A percentile compares a stretch with the other conserved stretches of the same genome.
phyloP scores from a whole-genome alignment of 1,140 invertebrate genomes.

The Chrysomallon squamiferum region DNA sequence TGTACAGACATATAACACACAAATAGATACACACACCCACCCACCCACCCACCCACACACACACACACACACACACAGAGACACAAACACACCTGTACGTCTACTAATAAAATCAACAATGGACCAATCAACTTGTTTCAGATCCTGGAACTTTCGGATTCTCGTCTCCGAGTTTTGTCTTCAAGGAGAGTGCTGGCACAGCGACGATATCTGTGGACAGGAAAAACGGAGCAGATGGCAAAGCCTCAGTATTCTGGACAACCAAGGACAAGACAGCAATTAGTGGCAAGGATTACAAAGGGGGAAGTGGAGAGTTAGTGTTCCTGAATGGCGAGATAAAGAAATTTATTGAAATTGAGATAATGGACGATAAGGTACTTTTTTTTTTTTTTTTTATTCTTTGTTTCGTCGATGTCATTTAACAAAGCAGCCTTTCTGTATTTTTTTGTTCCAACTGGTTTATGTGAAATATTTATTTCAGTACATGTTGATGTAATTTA shows the following conservation, averaged over 20 bases:
- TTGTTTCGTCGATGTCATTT: no score
- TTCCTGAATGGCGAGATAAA: conserved; percentile 70
- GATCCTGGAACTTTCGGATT: conserved; percentile 72
- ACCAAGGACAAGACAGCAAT: conserved; percentile 71
- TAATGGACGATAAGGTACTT: conserved; percentile 69
- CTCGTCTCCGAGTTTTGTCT: conserved; percentile 69
- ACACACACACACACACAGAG: neutral
- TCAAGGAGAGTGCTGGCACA: conserved; percentile 70
- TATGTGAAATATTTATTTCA: no score
- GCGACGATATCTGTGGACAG: conserved; percentile 68
- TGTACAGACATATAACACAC: neutral
- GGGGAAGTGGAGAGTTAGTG: conserved; percentile 64
- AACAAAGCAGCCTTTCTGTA: no score
- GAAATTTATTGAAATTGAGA: conserved; percentile 69
- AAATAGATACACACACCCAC: neutral
- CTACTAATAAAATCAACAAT: no score
- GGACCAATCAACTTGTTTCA: no score
- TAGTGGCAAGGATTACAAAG: conserved; percentile 67
- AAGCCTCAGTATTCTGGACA: conserved; percentile 68
- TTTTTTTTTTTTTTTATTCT: no score
- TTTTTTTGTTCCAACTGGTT: no score
- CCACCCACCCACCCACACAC: neutral
- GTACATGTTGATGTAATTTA: no score
- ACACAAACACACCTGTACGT: no score
- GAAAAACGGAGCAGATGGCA: conserved; percentile 69